phyloP scores from a whole-genome alignment of 2,888 invertebrate genomes.

The Eulithis testata region DNA sequence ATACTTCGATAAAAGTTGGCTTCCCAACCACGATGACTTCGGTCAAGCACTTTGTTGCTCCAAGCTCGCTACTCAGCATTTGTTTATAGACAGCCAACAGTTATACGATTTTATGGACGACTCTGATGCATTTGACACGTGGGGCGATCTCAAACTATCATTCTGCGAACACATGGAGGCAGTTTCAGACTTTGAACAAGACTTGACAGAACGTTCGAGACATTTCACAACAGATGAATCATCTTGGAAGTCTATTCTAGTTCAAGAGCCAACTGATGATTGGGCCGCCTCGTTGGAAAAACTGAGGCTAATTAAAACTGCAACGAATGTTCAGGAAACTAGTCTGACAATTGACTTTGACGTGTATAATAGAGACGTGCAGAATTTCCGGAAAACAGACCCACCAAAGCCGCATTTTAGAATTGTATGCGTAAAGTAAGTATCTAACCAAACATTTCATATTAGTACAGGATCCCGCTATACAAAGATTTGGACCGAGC shows the following conservation, averaged over 20 bases:
- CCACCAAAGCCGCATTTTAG: conserved; percentile 74
- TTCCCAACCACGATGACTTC: conserved; percentile 65
- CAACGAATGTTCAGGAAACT: conserved; percentile 48
- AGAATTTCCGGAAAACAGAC: conserved; percentile 69
- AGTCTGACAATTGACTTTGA: conserved; percentile 67
- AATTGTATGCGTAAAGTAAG: conserved; percentile 73
- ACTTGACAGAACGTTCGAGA: conserved; percentile 12
- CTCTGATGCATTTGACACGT: background rate
- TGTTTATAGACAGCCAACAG: conserved; percentile 57
- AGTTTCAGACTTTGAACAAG: conserved; percentile 15
- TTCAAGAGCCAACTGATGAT: conserved; percentile 6
- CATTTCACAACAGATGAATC: conserved; percentile 2
- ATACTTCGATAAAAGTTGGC: conserved; percentile 59
- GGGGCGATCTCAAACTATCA: conserved; percentile 61
- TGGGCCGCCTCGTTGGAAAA: conserved; percentile 16
- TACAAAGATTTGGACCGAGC: too few relatives aligned
- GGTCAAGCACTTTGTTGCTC: conserved; percentile 63
- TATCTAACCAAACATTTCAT: conserved; percentile 34
- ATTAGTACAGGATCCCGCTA: too few relatives aligned
- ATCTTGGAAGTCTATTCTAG: conserved; percentile 15
- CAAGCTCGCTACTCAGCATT: conserved; percentile 44
- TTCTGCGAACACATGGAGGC: conserved; percentile 59
- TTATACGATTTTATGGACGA: conserved; percentile 57
- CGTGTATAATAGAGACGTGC: conserved; percentile 74
- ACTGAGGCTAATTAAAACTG: conserved; percentile 63